Percentiles rank a stretch among this genome's conserved stretches.
These are phyloP conservation scores for Dasysyrphus tricinctus DNA, from an alignment of 2,888 invertebrate genomes.

Conservation along the genomic window DNA sequence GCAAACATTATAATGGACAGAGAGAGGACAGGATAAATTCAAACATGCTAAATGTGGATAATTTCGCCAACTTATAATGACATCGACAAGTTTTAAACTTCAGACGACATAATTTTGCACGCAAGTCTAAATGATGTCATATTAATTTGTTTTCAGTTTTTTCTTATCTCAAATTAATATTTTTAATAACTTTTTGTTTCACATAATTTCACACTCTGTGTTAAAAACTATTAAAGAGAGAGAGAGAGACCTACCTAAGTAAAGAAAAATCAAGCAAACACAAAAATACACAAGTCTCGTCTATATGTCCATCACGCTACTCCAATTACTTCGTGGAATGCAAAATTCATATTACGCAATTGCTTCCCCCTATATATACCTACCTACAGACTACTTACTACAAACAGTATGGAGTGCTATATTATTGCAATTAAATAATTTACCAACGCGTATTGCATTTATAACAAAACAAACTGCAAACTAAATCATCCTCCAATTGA, in stretches of 20 bases:
- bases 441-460: constrained; percentile 35
- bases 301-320: constrained; percentile 32
- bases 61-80: constrained; percentile 3
- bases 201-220: constrained; percentile 28
- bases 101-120: constrained; percentile 15
- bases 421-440: constrained; percentile 62
- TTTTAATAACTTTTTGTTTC: constrained; percentile 20
- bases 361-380: constrained; percentile 24
- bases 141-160: not conserved
- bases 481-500: constrained; percentile 46
- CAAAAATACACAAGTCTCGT: not conserved
- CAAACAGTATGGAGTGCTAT: not conserved
- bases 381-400: no score
- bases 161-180: not conserved
- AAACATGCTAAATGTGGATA: constrained; percentile 17
- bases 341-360: constrained; percentile 35
- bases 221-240: not conserved
- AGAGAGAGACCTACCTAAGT: not conserved
- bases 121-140: constrained; percentile 33
- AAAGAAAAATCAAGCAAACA: not conserved
- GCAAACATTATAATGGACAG: constrained; percentile 20
- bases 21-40: constrained; percentile 4
- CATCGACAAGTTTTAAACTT: constrained; percentile 7
- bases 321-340: constrained; percentile 59
- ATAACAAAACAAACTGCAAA: constrained; percentile 31